Evolutionary conservation across 1,140 invertebrate species (phyloP), one percentile per base, ranked within the genome.

Genomic region (Drosophila setifemur): DNA sequence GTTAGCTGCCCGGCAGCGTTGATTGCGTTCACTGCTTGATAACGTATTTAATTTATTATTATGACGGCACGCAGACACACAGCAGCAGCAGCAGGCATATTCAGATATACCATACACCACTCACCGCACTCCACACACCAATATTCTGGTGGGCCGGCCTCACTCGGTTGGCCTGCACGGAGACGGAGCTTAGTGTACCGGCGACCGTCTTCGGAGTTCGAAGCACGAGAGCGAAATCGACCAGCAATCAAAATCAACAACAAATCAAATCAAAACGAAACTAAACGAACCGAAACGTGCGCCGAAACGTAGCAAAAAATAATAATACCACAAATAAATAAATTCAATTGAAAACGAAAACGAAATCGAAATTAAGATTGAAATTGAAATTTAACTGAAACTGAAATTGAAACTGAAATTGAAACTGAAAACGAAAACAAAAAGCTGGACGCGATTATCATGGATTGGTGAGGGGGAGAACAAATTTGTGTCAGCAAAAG

Each of bases 1-100:
- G n/a, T n/a, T n/a, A n/a, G n/a, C n/a, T n/a, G n/a, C n/a, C n/a
- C n/a, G n/a, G n/a, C n/a, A n/a, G n/a, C n/a, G 29, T 35, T 39
- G 33, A 70, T 57, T 47, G 63, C 19, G 40, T 69, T 58, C 57
- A 26, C 25, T 48, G 28, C 39, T 82, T 82, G 73, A 78, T 78
- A 81, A 81, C 66, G 71, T 85, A 79, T 85, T 85, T 79, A 79
- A 79, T 85, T 83, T 83, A 85, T 85, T 83, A 79, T 85, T 83
- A 85, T 74, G 70, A 70, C 58, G 60, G 42, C 33, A 52, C n/a
- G n/a, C 61, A 45, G 42, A 40, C 19, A 70, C 37, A 49, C 18
- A 39, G n/a, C n/a, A 19, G 14, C 35, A n/a, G 25, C 39, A 11
- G 18, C 9, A 37, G 4, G 12, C 9, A 28, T n/a, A 18, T 4